Conservation (phyloP, 2,797 vertebrate genomes). For the Oreochromis grahami region DNA sequence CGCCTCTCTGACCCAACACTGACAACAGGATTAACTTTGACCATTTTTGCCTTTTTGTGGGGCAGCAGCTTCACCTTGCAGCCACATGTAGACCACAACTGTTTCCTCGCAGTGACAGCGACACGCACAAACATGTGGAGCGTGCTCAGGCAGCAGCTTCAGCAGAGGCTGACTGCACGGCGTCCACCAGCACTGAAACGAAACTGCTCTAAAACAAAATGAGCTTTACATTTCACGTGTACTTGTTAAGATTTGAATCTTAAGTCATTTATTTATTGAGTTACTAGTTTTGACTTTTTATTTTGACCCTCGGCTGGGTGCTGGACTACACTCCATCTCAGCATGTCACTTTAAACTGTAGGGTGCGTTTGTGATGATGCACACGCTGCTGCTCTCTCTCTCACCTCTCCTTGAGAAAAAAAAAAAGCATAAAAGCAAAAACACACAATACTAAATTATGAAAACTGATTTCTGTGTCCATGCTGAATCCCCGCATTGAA, state of each 20-base stretch:
- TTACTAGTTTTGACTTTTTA: neutral
- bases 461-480: neutral
- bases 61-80: neutral
- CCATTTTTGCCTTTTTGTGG: neutral
- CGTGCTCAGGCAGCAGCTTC: neutral
- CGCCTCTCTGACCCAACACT: neutral
- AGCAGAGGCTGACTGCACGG: neutral
- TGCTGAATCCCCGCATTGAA: neutral
- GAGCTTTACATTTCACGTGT: neutral
- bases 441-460: neutral
- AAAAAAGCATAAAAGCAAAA: neutral
- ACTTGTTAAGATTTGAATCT: neutral
- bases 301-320: neutral
- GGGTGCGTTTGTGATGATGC: neutral
- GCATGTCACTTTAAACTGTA: neutral
- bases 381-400: too few relatives aligned
- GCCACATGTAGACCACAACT: neutral
- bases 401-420: neutral
- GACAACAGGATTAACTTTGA: neutral
- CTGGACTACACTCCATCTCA: neutral
- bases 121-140: neutral
- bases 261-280: neutral
- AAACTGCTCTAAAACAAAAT: neutral
- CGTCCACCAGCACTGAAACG: neutral
- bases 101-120: neutral